Conservation (phyloP, 2,113 vertebrate species). For the Scytalopus superciliaris region DNA sequence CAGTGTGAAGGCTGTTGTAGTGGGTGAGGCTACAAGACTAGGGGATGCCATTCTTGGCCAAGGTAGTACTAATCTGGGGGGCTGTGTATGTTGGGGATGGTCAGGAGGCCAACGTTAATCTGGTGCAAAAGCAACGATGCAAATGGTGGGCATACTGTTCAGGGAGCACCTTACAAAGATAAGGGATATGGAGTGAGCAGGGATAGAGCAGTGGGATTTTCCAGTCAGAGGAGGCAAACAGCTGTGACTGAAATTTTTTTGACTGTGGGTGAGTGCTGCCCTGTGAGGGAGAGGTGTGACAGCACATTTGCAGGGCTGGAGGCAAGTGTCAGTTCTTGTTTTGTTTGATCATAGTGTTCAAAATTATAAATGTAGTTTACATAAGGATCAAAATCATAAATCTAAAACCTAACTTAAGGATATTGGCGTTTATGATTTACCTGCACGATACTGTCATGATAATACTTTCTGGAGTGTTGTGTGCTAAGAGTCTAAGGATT, state of each 20-base stretch:
- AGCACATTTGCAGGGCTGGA: fast-evolving
- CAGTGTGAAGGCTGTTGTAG: not conserved
- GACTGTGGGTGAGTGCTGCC: fast-evolving
- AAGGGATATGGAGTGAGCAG: not conserved
- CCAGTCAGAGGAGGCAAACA: not conserved
- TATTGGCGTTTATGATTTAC: not conserved
- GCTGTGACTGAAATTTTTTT: not conserved
- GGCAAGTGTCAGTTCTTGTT: not conserved
- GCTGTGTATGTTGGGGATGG: not conserved
- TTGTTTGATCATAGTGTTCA: not conserved
- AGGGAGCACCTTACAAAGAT: not conserved
- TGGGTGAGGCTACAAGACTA: fast-evolving
- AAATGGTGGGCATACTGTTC: not conserved
- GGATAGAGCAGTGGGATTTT: not conserved
- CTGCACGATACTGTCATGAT: not conserved
- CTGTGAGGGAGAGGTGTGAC: fast-evolving
- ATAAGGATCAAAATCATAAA: not conserved
- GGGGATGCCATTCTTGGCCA: fast-evolving
- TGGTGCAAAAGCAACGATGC: not conserved
- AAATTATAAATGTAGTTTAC: not conserved
- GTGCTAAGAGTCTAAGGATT: not conserved
- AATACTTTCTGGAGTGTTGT: not conserved
- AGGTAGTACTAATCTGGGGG: fast-evolving
- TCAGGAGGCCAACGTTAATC: not conserved
- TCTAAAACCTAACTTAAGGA: not conserved